Evolutionary conservation across 2,113 vertebrate species (phyloP), one percentile per base, ranked within the genome.

Genomic region (Paramisgurnus dabryanus): DNA sequence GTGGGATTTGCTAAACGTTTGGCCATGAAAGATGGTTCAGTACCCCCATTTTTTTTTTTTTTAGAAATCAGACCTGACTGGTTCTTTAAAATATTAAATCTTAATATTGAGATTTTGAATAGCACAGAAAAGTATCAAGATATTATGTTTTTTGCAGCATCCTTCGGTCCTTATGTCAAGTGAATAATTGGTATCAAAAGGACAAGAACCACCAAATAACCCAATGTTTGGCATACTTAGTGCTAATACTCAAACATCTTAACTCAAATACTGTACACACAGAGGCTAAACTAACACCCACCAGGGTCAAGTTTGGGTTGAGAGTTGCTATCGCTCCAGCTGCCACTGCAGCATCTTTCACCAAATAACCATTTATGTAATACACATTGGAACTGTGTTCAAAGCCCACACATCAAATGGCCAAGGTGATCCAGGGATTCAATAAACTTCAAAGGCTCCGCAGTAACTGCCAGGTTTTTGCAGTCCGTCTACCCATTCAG

Each of bases 321-420:
- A 74, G 75, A 69, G 6, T 57, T 69, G 40, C 55, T 58, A 78
- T 66, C 17, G 34, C 18, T 41, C 40, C 76, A 78, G 70, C n/a
- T 65, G 60, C 67, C 27, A 18, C 67, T 4, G 69, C 49, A 41
- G 64, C 57, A 65, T 66, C 34, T 72, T 66, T 73, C 63, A 77
- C 63, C 60, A 66, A 77, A 67, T 77, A 66, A 43, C 63, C 63
- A 66, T 55, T 77, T 77, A 77, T 77, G 75, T 77, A 77, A 66
- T 66, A 77, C 75, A 77, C 45, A 66, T 66, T 77, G 75, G 75
- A 77, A 66, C 55, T 77, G 75, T 77, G 75, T 77, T 77, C 45
- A 66, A 77, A 77, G 75, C 34, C 41, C 18, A 66, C 63, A 77
- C 75, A 77, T 77, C 75, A 66, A 66, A 58, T 58, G 55, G 55